phyloP scores from a whole-genome alignment of 2,888 invertebrate species.

The Gandaritis pyraliata region DNA sequence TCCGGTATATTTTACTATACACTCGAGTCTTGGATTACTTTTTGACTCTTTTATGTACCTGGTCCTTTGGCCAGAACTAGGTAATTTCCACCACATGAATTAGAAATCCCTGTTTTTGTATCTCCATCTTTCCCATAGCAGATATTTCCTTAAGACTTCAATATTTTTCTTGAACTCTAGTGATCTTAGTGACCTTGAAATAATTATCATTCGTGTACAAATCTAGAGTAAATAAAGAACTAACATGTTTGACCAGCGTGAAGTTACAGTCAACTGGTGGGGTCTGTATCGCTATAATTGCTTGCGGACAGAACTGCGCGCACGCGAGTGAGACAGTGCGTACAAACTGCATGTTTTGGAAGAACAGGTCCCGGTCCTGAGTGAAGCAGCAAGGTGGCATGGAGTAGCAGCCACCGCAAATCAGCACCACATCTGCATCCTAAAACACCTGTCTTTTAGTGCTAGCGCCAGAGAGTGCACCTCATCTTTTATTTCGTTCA shows the following conservation, averaged over 20 bases:
- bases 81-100: too few species aligned
- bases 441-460: constrained; percentile 34
- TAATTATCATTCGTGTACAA: too few species aligned
- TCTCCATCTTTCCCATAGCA: too few species aligned
- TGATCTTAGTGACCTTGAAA: too few species aligned
- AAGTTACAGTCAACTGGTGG: constrained; percentile 78
- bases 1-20: too few species aligned
- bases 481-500: too few species aligned
- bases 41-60: too few species aligned
- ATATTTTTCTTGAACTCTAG: too few species aligned
- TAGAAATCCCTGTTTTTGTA: too few species aligned
- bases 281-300: constrained; percentile 70
- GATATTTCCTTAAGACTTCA: too few species aligned
- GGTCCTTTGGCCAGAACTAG: too few species aligned
- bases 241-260: constrained; percentile 67
- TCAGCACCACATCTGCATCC: constrained; percentile 73
- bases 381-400: constrained; percentile 66
- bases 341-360: constrained; percentile 68
- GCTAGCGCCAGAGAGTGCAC: background rate
- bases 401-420: constrained; percentile 70
- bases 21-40: too few species aligned
- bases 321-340: constrained; percentile 63
- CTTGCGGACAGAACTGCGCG: constrained; percentile 70
- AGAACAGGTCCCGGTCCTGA: constrained; percentile 69
- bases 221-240: constrained; percentile 36